Percentiles rank a stretch among this genome's conserved stretches.
Conservation (phyloP, 2,113 vertebrate species). For the Zootoca vivipara region DNA sequence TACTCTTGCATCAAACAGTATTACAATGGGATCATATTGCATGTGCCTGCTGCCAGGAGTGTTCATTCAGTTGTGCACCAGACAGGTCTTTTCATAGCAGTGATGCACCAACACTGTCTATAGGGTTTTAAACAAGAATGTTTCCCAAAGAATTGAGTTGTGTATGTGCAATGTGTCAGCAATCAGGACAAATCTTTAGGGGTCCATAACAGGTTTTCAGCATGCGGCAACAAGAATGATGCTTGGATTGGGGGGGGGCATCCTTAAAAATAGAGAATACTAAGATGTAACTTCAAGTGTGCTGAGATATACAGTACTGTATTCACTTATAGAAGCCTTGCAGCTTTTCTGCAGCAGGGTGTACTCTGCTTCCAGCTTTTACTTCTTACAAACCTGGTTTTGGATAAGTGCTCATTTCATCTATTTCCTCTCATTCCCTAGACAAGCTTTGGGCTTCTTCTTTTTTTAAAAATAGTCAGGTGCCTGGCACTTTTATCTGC, state of each 20-base stretch:
- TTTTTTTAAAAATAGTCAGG: no score
- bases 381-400: no score
- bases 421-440: not conserved
- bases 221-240: slow-evolving; percentile 24
- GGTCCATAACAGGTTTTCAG: not conserved
- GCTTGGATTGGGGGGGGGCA: slow-evolving; percentile 9
- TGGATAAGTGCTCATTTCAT: not conserved
- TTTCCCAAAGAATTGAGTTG: slow-evolving; percentile 54
- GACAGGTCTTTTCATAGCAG: slow-evolving; percentile 68
- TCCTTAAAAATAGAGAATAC: slow-evolving; percentile 21
- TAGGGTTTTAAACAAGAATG: not conserved
- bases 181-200: slow-evolving; percentile 42
- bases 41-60: slow-evolving; percentile 68
- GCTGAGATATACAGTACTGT: no score
- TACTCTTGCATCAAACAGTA: slow-evolving; percentile 74
- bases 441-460: not conserved
- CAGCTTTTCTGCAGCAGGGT: not conserved
- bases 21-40: slow-evolving; percentile 69
- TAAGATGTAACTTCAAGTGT: not conserved
- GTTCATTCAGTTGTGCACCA: slow-evolving; percentile 59
- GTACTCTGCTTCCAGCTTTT: not conserved
- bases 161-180: slow-evolving; percentile 37
- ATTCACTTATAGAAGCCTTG: not conserved
- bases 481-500: not conserved
- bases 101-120: slow-evolving; percentile 61